Evolutionary conservation across 2,113 vertebrate species (phyloP), one percentile per base, ranked within the genome.

Genomic region (Pteropus alecto): DNA sequence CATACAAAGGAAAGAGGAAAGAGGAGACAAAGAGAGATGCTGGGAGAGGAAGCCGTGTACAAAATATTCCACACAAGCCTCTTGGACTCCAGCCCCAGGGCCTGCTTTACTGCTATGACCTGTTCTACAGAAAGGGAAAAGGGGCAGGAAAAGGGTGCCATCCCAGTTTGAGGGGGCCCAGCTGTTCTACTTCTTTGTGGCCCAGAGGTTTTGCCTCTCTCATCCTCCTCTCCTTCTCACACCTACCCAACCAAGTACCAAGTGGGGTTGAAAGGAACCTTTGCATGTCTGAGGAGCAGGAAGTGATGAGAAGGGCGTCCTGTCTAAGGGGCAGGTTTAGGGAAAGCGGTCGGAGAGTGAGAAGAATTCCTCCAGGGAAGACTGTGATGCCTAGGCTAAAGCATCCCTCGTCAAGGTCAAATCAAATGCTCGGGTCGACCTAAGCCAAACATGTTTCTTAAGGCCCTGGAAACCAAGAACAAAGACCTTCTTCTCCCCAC

Each of bases 1-100:
- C 76, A 74, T 12, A n/a, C 41, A 60, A 83, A 84, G 78, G 14
- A 84, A 93, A 96, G 73, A 94, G 96, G 90, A 96, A 95, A 96
- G 73, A 96, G 41, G 65, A 89, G 88, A 94, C 96, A 95, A 86
- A 92, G 88, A 81, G 60, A 82, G 48, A 68, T 54, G 33, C 24
- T 1, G 38, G 35, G 67, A 89, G 46, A 94, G 93, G 95, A 96
- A 95, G 79, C 48, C 9, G 54, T 71, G 63, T 0, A 22, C 28
- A 91, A 41, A 95, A 79, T 58, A 92, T 56, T 78, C 92, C 79
- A 65, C 58, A 83, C 28, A 21, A 35, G 60, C 48, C 77, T 35
- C 67, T 18, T 67, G 93, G 76, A 85, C 61, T 63, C 68, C 63
- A 81, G 92, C 65, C 81, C 67, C 8, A 43, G 30, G 19, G 9